Conservation (phyloP, 2,797 vertebrate genomes). For the Syngnathus rostellatus region DNA sequence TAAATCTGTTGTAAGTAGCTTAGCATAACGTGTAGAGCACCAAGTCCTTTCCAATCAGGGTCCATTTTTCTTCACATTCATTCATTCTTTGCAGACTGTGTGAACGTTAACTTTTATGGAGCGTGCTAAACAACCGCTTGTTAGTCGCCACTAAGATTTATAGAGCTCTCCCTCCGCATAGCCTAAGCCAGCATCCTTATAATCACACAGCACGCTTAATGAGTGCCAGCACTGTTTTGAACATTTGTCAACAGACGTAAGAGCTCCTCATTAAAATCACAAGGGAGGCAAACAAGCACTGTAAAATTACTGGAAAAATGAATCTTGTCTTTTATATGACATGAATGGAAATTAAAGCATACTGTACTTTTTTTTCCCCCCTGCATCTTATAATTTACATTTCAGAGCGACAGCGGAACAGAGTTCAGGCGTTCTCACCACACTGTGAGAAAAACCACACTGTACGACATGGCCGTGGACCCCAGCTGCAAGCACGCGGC, state of each 20-base stretch:
- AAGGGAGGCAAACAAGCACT: not conserved
- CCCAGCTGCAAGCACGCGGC: constrained; percentile 85
- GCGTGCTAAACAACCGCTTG: constrained; percentile 31
- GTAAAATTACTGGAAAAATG: no score
- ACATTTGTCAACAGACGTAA: not conserved
- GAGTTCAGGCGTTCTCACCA: constrained; percentile 88
- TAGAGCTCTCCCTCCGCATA: constrained; percentile 5
- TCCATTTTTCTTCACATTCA: not conserved
- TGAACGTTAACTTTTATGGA: constrained; percentile 9
- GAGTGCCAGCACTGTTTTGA: not conserved
- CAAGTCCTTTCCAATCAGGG: not conserved
- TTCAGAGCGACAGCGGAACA: constrained; percentile 75
- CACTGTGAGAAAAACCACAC: constrained; percentile 82
- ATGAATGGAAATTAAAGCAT: not conserved
- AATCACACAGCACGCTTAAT: not conserved
- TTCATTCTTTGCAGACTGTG: not conserved
- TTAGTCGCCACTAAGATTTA: constrained; percentile 23
- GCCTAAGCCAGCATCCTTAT: constrained; percentile 11
- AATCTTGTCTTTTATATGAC: not conserved
- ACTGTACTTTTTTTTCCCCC: not conserved
- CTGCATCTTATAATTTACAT: not conserved
- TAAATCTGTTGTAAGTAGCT: constrained; percentile 6
- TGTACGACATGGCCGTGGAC: constrained; percentile 89
- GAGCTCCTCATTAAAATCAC: not conserved
- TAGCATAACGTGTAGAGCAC: not conserved